Base-by-base conservation (phyloP, 2,797 vertebrate species). In the Hippocampus kuda region DNA sequence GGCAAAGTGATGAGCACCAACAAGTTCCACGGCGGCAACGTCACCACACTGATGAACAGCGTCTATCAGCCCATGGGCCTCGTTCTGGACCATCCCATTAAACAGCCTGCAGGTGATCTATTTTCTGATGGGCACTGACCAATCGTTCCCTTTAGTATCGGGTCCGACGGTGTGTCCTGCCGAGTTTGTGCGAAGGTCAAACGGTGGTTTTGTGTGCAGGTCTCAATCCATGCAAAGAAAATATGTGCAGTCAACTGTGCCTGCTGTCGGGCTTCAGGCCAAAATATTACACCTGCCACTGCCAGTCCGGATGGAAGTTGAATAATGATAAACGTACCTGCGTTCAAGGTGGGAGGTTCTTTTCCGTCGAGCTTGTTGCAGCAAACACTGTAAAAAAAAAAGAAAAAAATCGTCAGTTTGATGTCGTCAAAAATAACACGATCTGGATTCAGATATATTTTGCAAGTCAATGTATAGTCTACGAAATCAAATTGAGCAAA, bases 21-120 rank as follows among this genome's bases (percentile, higher is more conserved):
- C 86, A 98, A 96, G 75, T 98, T 94, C 90, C 92, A 96, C 13
- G 95, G 96, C 38, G 89, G 91, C 60, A 96, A 98, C 85, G 81
- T 93, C 75, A 93, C 92, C 49, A 85, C 89, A 60, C 76, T 95
- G 73, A 89, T 97, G 76, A 93, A 74, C 68, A 87, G 86, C 26
- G 73, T 96, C 73, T 88, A 85, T 18, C 91, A 93, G 73, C 93
- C 95, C 26, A 84, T 94, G 85, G 94, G 95, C 38, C 85, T 98
- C 16, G 88, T 92, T 41, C 93, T 93, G 54, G 85, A 92, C 72
- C 94, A 98, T 85, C 91, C 93, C 24, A 77, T 92, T 30, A 95
- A 89, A 84, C 96, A 98, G 57, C 94, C 94, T 1, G 0, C 42
- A 77, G 90, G 96, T 98, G 88, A 88, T 82, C 44, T 53, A 11